A percentile compares a stretch with the other conserved stretches of the same genome.
phyloP scores from a whole-genome alignment of 2,888 invertebrate species.

The Nezara viridula region DNA sequence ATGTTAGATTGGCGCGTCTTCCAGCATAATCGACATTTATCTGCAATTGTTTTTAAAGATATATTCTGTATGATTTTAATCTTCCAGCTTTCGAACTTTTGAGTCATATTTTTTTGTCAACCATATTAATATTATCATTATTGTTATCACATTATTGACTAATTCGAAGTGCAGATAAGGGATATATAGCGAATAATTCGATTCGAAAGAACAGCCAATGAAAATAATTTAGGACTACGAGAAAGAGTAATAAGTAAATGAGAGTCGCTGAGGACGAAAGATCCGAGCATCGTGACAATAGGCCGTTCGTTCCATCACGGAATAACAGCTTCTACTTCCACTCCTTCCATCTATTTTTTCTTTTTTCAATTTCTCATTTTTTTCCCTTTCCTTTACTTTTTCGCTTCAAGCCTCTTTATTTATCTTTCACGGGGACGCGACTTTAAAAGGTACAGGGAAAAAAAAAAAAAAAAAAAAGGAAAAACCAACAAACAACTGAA shows the following conservation, averaged over 20 bases:
- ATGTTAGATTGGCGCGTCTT: too few species aligned
- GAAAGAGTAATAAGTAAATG: slow-evolving; percentile 26
- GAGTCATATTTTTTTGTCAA: too few species aligned
- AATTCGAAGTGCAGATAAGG: too few species aligned
- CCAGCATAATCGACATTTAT: too few species aligned
- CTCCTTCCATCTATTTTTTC: too few species aligned
- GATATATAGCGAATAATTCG: neutral
- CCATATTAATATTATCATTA: too few species aligned
- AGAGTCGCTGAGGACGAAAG: neutral
- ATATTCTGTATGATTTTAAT: too few species aligned
- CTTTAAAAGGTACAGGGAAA: neutral
- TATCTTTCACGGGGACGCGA: neutral
- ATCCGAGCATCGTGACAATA: neutral
- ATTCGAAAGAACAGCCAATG: neutral
- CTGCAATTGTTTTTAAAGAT: too few species aligned
- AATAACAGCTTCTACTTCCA: neutral
- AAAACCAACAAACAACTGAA: slow-evolving; percentile 6
- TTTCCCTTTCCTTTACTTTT: slow-evolving; percentile 2
- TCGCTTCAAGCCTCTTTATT: slow-evolving; percentile 16
- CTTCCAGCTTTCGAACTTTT: too few species aligned
- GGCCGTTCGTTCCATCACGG: neutral
- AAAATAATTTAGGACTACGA: neutral
- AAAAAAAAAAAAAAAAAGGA: neutral
- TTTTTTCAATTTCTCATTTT: slow-evolving; percentile 32
- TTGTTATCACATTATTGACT: too few species aligned